Conservation (phyloP, 2,113 vertebrate genomes). For the Turdus rufiventris region DNA sequence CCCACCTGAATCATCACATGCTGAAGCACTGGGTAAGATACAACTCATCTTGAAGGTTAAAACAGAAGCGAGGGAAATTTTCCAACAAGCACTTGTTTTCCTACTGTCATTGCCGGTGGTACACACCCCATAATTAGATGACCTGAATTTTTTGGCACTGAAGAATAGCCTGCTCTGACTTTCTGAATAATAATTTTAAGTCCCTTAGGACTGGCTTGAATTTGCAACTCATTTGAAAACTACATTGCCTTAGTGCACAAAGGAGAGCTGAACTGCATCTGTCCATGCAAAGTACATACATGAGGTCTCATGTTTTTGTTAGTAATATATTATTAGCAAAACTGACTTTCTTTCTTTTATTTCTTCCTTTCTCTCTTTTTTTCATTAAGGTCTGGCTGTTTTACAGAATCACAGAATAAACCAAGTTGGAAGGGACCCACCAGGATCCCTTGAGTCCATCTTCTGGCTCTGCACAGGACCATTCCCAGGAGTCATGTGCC, state of each 20-base stretch:
- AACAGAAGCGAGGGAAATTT: not conserved
- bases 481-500: not conserved
- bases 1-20: not conserved
- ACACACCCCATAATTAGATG: not conserved
- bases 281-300: not conserved
- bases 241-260: not conserved
- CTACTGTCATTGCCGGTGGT: fast-evolving
- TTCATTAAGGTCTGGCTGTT: not conserved
- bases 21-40: not conserved
- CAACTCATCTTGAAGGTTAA: not conserved
- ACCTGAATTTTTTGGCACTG: not conserved
- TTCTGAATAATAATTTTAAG: not conserved
- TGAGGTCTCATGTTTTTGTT: not conserved
- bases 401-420: not conserved
- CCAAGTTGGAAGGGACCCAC: not conserved
- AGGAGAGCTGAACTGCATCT: not conserved
- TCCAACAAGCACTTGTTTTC: not conserved
- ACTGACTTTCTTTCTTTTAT: not conserved
- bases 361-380: fast-evolving
- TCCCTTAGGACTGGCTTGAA: not conserved
- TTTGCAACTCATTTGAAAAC: not conserved
- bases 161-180: not conserved
- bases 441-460: not conserved
- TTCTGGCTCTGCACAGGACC: not conserved
- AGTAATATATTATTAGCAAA: not conserved